phyloP scores from a whole-genome alignment of 30 jellyfish, hydroid and myxozoan species.

The Aurelia aurita region DNA sequence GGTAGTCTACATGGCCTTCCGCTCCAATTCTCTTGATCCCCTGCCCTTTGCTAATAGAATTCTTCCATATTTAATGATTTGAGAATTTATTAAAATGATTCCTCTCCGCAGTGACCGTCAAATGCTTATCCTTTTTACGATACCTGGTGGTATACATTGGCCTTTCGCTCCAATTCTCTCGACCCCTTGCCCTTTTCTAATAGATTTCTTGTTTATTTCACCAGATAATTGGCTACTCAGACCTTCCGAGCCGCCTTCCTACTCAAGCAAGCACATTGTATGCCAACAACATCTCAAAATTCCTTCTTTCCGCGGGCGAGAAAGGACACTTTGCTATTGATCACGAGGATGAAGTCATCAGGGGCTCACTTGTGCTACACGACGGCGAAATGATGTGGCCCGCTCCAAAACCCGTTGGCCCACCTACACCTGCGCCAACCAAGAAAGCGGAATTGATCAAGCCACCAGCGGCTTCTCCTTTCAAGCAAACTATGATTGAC shows the following conservation, averaged over 20 bases:
- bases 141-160: too few relatives aligned
- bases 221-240: slow-evolving; percentile 91
- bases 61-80: too few relatives aligned
- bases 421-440: slow-evolving; percentile 80
- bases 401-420: slow-evolving; percentile 84
- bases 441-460: slow-evolving; percentile 44
- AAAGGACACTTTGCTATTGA: slow-evolving; percentile 85
- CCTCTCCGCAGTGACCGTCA: too few relatives aligned
- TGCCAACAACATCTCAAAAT: slow-evolving; percentile 92
- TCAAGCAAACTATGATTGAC: slow-evolving; percentile 68
- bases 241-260: slow-evolving; percentile 95
- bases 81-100: too few relatives aligned
- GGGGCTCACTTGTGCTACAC: slow-evolving; percentile 85
- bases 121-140: too few relatives aligned
- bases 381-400: slow-evolving; percentile 96
- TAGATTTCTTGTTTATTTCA: too few relatives aligned
- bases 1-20: too few relatives aligned
- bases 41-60: too few relatives aligned
- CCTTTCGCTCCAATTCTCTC: too few relatives aligned
- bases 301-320: slow-evolving; percentile 93
- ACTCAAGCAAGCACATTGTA: slow-evolving; percentile 89
- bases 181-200: too few relatives aligned
- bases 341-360: slow-evolving; percentile 87
- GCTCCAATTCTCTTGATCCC: too few relatives aligned
- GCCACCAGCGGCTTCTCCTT: slow-evolving; percentile 83